Percentiles rank a stretch among this genome's conserved stretches.
These are phyloP conservation scores for Chrysopa pallens DNA, from an alignment of 1,140 invertebrate genomes.

Conservation along the genomic window DNA sequence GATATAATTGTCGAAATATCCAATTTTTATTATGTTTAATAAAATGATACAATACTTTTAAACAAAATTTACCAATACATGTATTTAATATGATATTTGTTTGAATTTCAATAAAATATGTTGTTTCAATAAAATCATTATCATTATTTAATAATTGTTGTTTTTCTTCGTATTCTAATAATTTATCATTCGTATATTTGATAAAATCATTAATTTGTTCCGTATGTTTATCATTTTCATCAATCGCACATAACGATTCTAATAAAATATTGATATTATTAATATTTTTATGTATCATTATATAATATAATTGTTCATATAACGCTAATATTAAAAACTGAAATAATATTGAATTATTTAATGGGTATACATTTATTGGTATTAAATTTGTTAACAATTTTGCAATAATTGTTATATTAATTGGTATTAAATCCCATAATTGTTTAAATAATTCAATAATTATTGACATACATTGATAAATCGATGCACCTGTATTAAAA, in stretches of 20 bases:
- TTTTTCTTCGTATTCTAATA: conserved; percentile 20
- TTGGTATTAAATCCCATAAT: conserved; percentile 40
- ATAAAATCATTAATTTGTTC: conserved; percentile 42
- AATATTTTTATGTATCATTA: conserved; percentile 8
- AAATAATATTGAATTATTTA: conserved; percentile 43
- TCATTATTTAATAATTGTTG: conserved; percentile 25
- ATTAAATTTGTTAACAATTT: conserved; percentile 39
- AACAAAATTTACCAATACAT: conserved; percentile 28
- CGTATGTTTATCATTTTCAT: conserved; percentile 55
- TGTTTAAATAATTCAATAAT: conserved; percentile 46
- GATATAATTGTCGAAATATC: conserved; percentile 29
- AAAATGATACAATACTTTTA: conserved; percentile 32
- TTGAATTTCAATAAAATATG: conserved; percentile 26
- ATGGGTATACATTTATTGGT: conserved; percentile 40
- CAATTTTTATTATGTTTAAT: conserved; percentile 44
- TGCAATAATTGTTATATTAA: conserved; percentile 30
- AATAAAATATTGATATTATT: conserved; percentile 26
- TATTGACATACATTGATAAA: conserved; percentile 56
- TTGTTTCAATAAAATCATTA: conserved; percentile 7
- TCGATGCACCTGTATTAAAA: conserved; percentile 46
- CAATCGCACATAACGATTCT: conserved; percentile 58
- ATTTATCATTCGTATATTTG: conserved; percentile 27
- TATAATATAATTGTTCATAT: conserved; percentile 33
- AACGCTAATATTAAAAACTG: conserved; percentile 40
- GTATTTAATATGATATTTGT: conserved; percentile 33